A percentile compares a stretch with the other conserved stretches of the same genome.
Evolutionary conservation across 1,140 invertebrate genomes (phyloP).

Genomic region (Colletes latitarsis): DNA sequence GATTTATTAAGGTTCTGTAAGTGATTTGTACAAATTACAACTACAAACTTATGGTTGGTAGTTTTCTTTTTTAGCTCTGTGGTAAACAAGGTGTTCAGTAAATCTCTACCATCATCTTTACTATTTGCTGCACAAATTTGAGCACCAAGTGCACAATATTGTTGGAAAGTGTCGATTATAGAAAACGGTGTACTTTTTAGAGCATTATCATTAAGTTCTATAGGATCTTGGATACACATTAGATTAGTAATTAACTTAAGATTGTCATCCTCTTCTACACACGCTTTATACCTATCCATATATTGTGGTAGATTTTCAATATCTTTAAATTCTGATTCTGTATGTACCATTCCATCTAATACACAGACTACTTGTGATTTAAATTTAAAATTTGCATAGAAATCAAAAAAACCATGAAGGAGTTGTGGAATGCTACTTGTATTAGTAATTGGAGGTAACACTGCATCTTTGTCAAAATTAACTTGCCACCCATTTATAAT

Average conservation of each 20-base stretch:
- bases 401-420: constrained; percentile 83
- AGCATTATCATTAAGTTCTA: constrained; percentile 83
- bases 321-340: constrained; percentile 76
- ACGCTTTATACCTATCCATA: constrained; percentile 79
- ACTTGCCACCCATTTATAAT: constrained; percentile 81
- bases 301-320: constrained; percentile 73
- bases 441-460: constrained; percentile 50
- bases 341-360: constrained; percentile 79
- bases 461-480: constrained; percentile 72
- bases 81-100: constrained; percentile 56
- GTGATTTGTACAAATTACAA: constrained; percentile 28
- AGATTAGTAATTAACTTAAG: constrained; percentile 69
- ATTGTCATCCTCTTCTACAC: constrained; percentile 66
- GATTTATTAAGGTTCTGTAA: constrained; percentile 53
- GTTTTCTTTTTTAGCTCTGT: neutral
- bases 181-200: constrained; percentile 67
- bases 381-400: constrained; percentile 82
- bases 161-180: constrained; percentile 60
- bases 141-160: constrained; percentile 56
- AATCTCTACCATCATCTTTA: constrained; percentile 50
- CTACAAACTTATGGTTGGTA: constrained; percentile 8
- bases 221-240: constrained; percentile 85
- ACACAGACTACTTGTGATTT: constrained; percentile 81
- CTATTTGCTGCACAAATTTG: constrained; percentile 55
- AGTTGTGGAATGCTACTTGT: constrained; percentile 76